Base-by-base conservation (phyloP, 2,113 vertebrate genomes). In the Probosciger aterrimus region DNA sequence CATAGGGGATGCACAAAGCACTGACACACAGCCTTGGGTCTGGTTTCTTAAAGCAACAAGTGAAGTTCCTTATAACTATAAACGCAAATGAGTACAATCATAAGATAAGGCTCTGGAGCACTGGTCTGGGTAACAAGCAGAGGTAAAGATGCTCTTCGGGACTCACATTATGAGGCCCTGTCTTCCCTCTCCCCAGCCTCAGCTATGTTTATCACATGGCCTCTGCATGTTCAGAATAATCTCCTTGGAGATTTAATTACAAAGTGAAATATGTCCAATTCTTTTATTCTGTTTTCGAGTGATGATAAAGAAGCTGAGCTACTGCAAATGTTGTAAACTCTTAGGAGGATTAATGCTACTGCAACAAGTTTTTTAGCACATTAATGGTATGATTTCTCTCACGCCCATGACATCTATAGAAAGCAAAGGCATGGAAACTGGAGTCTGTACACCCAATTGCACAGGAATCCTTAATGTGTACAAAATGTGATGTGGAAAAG, bases 401-500 rank as follows among this genome's bases (percentile, higher is more conserved):
- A 7, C 0, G 1, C n/a, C 35, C 12, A 0, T 12, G 60, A n/a
- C 62, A 19, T 0, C 18, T 24, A 2, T 24, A 9, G 14, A 31
- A 11, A 53, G 63, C 4, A 5, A 59, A 46, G 41, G 47, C 5
- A 14, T 2, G 39, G 81, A 4, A 30, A 70, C 65, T 23, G 43
- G 52, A 44, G n/a, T 8, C 47, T 33, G 52, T 3, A 14, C 53
- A 10, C 8, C 76, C 91, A 15, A 6, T 4, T 37, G 4, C 28
- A 7, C 0, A 81, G 67, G 30, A 93, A 35, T 18, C 86, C 79
- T 57, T 22, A 16, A 8, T 2, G 31, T 13, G 9, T 7, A 30
- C 2, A 1, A n/a, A 59, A 60, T 16, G 60, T 2, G 37, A 33
- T 7, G 41, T 17, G 83, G 73, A 12, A 84, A 18, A 30, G 43